phyloP scores from a whole-genome alignment of 2,888 invertebrate genomes.

The Nasonovia ribisnigri region DNA sequence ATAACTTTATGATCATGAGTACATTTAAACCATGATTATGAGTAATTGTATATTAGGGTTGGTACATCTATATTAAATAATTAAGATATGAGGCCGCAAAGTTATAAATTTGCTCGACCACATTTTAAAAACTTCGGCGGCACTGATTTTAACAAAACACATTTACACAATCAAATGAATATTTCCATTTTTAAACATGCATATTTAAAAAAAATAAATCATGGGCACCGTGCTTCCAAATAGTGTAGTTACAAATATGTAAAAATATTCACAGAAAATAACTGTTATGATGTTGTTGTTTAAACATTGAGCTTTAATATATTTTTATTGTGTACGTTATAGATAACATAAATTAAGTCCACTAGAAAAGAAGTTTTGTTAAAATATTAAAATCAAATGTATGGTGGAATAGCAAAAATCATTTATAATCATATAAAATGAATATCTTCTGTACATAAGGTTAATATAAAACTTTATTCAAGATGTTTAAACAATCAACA shows the following conservation, averaged over 20 bases:
- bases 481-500: slow-evolving; percentile 40
- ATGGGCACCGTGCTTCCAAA: background rate
- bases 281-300: slow-evolving; percentile 20
- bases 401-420: background rate
- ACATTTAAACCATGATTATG: too few relatives aligned
- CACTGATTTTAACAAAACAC: too few relatives aligned
- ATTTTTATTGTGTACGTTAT: background rate
- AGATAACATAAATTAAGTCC: background rate
- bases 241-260: background rate
- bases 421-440: background rate
- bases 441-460: background rate
- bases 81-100: too few relatives aligned
- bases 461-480: background rate
- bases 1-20: too few relatives aligned
- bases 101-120: too few relatives aligned
- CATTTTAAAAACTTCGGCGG: too few relatives aligned
- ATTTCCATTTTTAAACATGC: background rate
- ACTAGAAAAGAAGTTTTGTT: background rate
- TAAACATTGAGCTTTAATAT: background rate
- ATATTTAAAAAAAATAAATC: background rate
- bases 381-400: background rate
- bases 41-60: too few relatives aligned
- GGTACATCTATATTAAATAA: too few relatives aligned
- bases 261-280: slow-evolving; percentile 6
- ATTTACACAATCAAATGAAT: background rate